Evolutionary conservation across 2,888 invertebrate species (phyloP), one percentile per base, ranked within the genome.

Genomic region (Lordiphosa fenestrarum): DNA sequence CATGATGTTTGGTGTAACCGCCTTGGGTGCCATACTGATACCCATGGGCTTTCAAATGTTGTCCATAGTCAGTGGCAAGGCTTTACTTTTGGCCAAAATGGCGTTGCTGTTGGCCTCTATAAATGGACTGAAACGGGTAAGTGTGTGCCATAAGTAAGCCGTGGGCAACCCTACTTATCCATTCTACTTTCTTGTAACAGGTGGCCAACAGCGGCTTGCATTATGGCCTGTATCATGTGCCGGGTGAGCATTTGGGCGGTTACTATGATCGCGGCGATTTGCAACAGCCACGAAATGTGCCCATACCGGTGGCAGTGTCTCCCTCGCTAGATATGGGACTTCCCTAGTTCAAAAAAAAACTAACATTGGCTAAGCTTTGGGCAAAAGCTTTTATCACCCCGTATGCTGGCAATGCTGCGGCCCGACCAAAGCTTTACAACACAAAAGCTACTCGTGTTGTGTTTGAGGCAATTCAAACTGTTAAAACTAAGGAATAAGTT

Each of bases 11-110:
- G 95, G 94, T 0, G 90, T 95, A 13, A 91, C 95, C 25, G 93
- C 95, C 12, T 92, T 95, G 84, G 94, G 94, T 0, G 93, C 95
- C 87, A 93, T 95, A 3, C 86, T 95, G 0, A 91, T 95, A 10
- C 95, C 95, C 0, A 93, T 95, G 92, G 95, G 95, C 10, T 96
- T 96, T 86, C 95, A 96, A 87, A 94, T 96, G 88, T 91, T 96
- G 1, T 95, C 95, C 0, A 94, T 95, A 0, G 91, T 96, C 1
- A 95, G 95, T 4, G 95, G 95, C 30, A 96, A 95, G 86, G 95
- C 95, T 0, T 88, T 96, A 3, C 89, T 95, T 0, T 89, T 96
- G 15, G 94, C 95, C 2, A 95, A 95, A 90, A 93, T 95, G 92
- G 95, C 96, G 0, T 90, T 96, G 4, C 91, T 95, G 46, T 89